Base-by-base conservation (phyloP, 37 sponge, comb jelly and placozoan genomes). In the Spongia lamella region DNA sequence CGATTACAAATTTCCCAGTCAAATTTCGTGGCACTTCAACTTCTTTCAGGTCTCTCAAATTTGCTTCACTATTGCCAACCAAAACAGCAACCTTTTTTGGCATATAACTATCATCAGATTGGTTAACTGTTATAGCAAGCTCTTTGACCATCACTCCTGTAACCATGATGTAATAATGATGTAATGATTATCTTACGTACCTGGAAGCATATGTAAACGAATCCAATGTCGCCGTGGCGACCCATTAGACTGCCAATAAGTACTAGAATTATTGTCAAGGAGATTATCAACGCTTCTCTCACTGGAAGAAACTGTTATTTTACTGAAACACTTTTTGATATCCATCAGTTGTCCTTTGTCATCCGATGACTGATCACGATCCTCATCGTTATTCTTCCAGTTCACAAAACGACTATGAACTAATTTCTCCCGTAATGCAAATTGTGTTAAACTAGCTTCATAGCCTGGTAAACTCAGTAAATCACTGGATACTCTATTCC, bases 241-340 rank as follows among this genome's bases (percentile, higher is more conserved):
- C 0, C 92, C 92, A 84, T 76, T 87, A n/a, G 92, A 92, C 71
- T 92, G 92, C 89, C 92, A 92, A 59, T 83, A 90, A 1, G 83
- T 86, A 38, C 72, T 60, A 16, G 31, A 40, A 39, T 49, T 33
- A 35, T 34, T 61, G 57, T 90, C 88, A 53, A 62, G 37, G 17
- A 90, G 65, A 47, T 73, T 73, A 21, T 75, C 56, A 22, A 69
- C 19, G 1, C 29, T 58, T 20, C 68, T 59, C 26, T 61, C 51
- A 24, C 57, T 70, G 35, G 36, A 39, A 33, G 90, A 90, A 57
- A 72, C 83, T 3, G 52, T 56, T 16, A 90, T 54, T 26, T 81
- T 79, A 5, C 72, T 64, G 62, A 81, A 90, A 61, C 90, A 90
- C 57, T 77, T 81, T 2, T 37, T 29, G 29, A 90, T 66, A 43